phyloP scores from a whole-genome alignment of 2,888 invertebrate species.

The Oligia latruncula region DNA sequence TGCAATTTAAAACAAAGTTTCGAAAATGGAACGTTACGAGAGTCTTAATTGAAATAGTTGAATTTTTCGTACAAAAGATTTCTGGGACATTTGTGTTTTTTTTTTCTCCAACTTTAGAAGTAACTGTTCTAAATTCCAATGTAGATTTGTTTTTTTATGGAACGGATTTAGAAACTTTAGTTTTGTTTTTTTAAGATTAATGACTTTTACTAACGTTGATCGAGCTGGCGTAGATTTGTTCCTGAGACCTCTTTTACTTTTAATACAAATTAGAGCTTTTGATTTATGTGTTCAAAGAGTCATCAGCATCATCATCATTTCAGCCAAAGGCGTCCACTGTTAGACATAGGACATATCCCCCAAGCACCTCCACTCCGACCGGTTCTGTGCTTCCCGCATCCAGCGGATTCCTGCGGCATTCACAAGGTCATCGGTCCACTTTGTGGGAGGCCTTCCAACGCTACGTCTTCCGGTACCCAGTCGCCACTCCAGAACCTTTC shows the following conservation, averaged over 20 bases:
- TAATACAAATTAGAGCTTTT: neutral
- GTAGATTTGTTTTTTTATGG: constrained; percentile 55
- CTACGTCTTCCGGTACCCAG: neutral
- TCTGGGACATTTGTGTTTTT: constrained; percentile 50
- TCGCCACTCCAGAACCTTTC: neutral
- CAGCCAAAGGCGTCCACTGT: neutral
- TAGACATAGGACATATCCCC: neutral
- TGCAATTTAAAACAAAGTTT: constrained; percentile 85
- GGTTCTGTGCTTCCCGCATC: neutral
- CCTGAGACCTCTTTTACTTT: neutral
- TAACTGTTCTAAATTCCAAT: constrained; percentile 64
- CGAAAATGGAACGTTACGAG: constrained; percentile 80
- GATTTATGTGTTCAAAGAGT: neutral
- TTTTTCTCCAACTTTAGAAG: constrained; percentile 50
- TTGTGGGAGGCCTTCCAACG: neutral
- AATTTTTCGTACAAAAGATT: constrained; percentile 71
- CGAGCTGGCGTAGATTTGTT: constrained; percentile 16
- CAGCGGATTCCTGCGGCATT: neutral
- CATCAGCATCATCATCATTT: neutral
- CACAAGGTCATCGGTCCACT: fast-evolving
- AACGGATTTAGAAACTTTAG: constrained; percentile 46
- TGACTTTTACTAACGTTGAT: constrained; percentile 28
- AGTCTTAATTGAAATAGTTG: constrained; percentile 87
- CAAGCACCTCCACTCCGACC: neutral
- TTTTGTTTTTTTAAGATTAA: constrained; percentile 56